Percentiles rank a stretch among this genome's conserved stretches.
phyloP scores from a whole-genome alignment of 2,888 invertebrate species.

The Dryobota labecula region DNA sequence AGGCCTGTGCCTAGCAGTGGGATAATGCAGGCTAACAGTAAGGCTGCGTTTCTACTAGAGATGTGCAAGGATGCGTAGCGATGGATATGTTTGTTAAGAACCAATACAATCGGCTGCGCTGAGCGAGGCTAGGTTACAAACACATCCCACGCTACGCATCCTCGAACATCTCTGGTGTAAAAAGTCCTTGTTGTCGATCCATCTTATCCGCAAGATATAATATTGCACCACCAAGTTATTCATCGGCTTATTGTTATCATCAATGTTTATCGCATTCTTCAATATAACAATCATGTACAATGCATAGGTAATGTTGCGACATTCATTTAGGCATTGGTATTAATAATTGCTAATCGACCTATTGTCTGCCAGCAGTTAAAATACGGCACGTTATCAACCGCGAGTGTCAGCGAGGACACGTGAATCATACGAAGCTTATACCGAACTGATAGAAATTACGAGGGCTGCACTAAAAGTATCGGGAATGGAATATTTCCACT shows the following conservation, averaged over 20 bases:
- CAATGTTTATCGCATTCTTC: constrained; percentile 6
- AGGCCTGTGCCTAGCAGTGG: background rate
- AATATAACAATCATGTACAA: constrained; percentile 1
- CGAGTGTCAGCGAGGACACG: constrained; percentile 6
- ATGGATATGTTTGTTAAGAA: too few relatives aligned
- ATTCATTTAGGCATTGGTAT: constrained; percentile 17
- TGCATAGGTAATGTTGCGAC: constrained; percentile 12
- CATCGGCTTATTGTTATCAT: constrained; percentile 2
- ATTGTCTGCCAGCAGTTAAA: constrained; percentile 51
- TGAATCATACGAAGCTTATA: constrained; percentile 4
- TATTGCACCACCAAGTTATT: constrained; percentile 15
- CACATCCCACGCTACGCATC: too few relatives aligned
- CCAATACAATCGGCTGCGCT: too few relatives aligned
- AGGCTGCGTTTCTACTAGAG: too few relatives aligned
- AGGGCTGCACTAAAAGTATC: too few relatives aligned
- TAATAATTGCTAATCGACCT: constrained; percentile 46
- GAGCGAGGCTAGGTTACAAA: too few relatives aligned
- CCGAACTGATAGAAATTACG: background rate
- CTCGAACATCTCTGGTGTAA: too few relatives aligned
- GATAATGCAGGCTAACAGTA: background rate
- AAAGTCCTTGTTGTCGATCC: background rate
- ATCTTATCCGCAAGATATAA: constrained; percentile 14
- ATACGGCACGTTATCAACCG: constrained; percentile 46
- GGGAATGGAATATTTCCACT: too few relatives aligned
- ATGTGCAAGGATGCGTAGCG: too few relatives aligned